Percentiles rank a stretch among this genome's conserved stretches.
phyloP scores from a whole-genome alignment of 2,797 vertebrate species.

The Eospalax fontanierii region DNA sequence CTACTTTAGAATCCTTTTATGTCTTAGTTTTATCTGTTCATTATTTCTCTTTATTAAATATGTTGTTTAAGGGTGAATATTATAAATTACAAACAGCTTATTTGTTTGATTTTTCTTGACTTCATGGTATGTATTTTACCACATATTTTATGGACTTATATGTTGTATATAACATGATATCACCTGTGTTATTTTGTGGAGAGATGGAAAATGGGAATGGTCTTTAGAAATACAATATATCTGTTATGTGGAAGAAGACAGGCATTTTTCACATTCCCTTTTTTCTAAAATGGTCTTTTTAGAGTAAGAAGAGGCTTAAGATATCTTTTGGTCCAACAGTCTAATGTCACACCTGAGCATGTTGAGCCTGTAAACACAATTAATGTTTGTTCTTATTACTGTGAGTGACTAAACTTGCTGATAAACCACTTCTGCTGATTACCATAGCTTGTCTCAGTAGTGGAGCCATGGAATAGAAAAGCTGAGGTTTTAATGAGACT shows the following conservation, averaged over 20 bases:
- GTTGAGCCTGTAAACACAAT: background rate
- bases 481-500: background rate
- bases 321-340: background rate
- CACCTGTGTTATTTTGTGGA: slow-evolving; percentile 38
- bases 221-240: slow-evolving; percentile 10
- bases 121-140: slow-evolving; percentile 44
- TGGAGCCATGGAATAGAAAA: background rate
- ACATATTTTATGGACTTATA: slow-evolving; percentile 20
- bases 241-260: background rate
- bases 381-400: background rate
- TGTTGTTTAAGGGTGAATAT: background rate
- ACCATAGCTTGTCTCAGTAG: background rate
- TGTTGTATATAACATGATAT: background rate
- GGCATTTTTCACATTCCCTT: slow-evolving; percentile 5
- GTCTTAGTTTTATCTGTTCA: slow-evolving; percentile 6
- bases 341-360: slow-evolving; percentile 41
- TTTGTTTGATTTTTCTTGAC: slow-evolving; percentile 39
- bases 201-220: too few species aligned
- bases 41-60: slow-evolving; percentile 1
- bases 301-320: background rate
- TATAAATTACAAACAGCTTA: slow-evolving; percentile 26
- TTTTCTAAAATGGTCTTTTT: too few species aligned
- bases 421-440: background rate
- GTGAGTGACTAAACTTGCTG: background rate
- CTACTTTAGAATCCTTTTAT: background rate